A percentile compares a stretch with the other conserved stretches of the same genome.
phyloP scores from a whole-genome alignment of 2,113 vertebrate genomes.

The Cryptotis parvus region DNA sequence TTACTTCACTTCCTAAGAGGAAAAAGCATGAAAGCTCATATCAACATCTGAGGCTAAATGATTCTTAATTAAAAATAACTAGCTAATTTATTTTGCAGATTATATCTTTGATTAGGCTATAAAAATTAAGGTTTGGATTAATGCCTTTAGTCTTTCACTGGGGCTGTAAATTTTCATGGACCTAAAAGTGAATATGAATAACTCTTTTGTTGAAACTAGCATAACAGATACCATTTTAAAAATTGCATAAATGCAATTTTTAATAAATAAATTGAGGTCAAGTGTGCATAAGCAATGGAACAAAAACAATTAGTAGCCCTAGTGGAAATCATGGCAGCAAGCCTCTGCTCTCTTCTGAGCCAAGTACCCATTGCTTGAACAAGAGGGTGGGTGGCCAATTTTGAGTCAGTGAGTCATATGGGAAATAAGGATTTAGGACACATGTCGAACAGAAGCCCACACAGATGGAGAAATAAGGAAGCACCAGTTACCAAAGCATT shows the following conservation, averaged over 20 bases:
- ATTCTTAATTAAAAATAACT: conserved; percentile 41
- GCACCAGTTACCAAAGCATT: background rate
- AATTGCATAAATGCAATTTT: background rate
- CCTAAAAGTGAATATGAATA: background rate
- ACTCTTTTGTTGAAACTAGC: background rate
- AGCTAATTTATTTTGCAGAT: conserved; percentile 53
- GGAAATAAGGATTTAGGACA: conserved; percentile 36
- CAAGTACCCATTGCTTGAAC: background rate
- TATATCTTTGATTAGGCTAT: background rate
- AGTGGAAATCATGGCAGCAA: background rate
- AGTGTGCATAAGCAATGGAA: background rate
- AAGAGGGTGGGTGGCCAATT: conserved; percentile 16
- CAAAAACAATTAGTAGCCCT: background rate
- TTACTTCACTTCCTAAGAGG: conserved; percentile 19
- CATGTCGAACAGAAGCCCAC: conserved; percentile 63
- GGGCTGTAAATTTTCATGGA: background rate
- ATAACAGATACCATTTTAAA: background rate
- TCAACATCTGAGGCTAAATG: conserved; percentile 1
- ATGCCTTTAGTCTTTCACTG: background rate
- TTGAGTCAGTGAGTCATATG: conserved; percentile 25
- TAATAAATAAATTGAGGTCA: background rate
- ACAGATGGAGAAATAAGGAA: conserved; percentile 63
- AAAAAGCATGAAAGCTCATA: conserved; percentile 51
- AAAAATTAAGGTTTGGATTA: conserved; percentile 35
- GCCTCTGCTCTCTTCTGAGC: conserved; percentile 19